phyloP scores from a whole-genome alignment of 2,797 vertebrate genomes.

The Protonibea diacanthus region DNA sequence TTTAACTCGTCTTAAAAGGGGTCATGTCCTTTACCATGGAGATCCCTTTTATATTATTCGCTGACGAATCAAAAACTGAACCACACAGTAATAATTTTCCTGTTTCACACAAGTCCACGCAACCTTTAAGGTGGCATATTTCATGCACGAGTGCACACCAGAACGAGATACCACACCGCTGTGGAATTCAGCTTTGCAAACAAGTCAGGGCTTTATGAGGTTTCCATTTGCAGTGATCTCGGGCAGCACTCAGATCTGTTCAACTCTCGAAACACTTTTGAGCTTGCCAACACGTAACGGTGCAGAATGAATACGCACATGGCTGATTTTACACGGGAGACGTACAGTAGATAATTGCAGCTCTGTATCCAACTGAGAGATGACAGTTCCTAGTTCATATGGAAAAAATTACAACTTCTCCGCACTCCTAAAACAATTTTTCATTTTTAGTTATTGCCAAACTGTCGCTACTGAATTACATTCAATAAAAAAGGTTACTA shows the following conservation, averaged over 20 bases:
- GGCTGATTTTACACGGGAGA: background rate
- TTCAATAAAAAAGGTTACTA: background rate
- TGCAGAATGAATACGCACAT: background rate
- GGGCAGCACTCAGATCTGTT: background rate
- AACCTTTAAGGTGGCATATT: background rate
- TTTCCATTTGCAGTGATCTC: conserved; percentile 4
- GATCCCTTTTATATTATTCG: background rate
- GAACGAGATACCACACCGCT: background rate
- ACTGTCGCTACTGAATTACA: background rate
- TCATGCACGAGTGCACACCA: background rate
- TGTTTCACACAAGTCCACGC: background rate
- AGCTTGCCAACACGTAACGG: background rate
- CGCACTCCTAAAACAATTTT: background rate
- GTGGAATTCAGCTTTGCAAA: conserved; percentile 19
- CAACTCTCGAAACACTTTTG: background rate
- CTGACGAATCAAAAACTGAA: background rate
- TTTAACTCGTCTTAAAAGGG: conserved; percentile 21
- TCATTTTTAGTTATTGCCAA: background rate
- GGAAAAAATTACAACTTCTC: background rate
- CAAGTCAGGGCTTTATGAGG: conserved; percentile 2
- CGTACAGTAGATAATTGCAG: background rate
- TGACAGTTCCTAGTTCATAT: background rate
- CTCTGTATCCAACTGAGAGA: background rate
- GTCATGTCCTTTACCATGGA: background rate
- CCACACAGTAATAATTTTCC: background rate